These are phyloP conservation scores for Agrypnia vestita DNA, from an alignment of 1,140 invertebrate species.

Conservation along the genomic window DNA sequence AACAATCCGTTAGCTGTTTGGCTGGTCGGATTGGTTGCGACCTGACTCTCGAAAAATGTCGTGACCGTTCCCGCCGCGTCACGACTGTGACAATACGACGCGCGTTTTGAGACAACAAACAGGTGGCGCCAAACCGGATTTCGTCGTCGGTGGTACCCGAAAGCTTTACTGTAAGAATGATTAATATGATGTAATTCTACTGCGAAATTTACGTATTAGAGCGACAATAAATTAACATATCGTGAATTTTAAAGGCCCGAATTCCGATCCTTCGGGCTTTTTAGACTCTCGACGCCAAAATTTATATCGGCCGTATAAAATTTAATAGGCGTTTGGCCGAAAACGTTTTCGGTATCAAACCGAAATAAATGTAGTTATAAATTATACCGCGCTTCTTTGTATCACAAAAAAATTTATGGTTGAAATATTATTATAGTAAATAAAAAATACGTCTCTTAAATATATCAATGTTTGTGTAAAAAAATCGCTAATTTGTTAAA, in stretches of 20 bases:
- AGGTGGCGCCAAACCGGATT: constrained; percentile 57
- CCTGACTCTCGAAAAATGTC: no score
- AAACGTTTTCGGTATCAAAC: background rate
- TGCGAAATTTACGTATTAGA: constrained; percentile 42
- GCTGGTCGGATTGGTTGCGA: no score
- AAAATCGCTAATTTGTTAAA: no score
- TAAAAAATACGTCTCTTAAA: no score
- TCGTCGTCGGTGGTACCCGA: constrained; percentile 52
- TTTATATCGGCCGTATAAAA: constrained; percentile 25
- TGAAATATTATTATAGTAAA: background rate
- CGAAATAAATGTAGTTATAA: constrained; percentile 12
- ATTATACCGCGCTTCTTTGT: constrained; percentile 1
- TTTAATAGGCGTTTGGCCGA: constrained; percentile 19
- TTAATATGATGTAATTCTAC: constrained; percentile 55
- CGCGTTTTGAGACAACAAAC: constrained; percentile 51
- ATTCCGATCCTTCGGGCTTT: constrained; percentile 5
- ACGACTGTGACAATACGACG: constrained; percentile 39
- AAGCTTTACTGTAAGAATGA: constrained; percentile 46
- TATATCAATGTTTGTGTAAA: no score
- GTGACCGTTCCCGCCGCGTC: background rate
- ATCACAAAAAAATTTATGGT: background rate
- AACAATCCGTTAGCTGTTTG: no score
- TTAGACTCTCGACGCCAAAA: constrained; percentile 3
- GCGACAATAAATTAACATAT: constrained; percentile 34
- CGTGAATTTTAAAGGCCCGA: constrained; percentile 12